Evolutionary conservation across 2,797 vertebrate species (phyloP), one percentile per base, ranked within the genome.

Genomic region (Lateolabrax maculatus): DNA sequence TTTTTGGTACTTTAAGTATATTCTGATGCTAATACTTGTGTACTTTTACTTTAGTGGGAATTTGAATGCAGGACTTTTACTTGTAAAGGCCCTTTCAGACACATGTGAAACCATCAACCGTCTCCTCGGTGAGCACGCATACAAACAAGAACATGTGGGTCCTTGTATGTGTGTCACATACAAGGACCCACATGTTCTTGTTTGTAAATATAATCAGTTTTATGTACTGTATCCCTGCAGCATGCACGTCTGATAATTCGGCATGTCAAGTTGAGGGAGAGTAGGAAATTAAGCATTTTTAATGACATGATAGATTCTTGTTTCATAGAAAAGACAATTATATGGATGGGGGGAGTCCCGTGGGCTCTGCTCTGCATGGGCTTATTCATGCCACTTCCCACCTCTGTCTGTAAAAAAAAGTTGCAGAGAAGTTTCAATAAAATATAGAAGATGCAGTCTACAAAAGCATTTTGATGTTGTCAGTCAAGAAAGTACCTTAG

Each of bases 301-400:
- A 48, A 60, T 31, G 8, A 18, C 8, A 13, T 21, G 16, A 27
- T 16, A 37, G 34, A 65, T 71, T 71, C 4, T 43, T 15, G 3
- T 73, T 81, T 70, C 27, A 48, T 39, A 44, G 21, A 55, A 52
- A 43, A 74, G n/a, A 57, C 4, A 12, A 10, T 21, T 11, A 52
- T 12, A 68, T 31, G 18, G 37, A 34, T 0, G 15, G 81, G 81
- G 71, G 74, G 49, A 80, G 61, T 75, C 79, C 87, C 62, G 12
- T 0, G 0, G 37, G 9, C 29, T 41, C 53, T 39, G 11, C 39
- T 73, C 36, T 73, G 52, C 29, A 76, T 73, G 69, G 77, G 70
- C 52, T 52, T 74, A 55, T 51, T 69, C 48, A 69, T 37, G 21
- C 23, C 25, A 70, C 71, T 74, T 83, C 77, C 52, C 46, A 82